Evolutionary conservation across 2,888 invertebrate species (phyloP).

Genomic region (Eristalis arbustorum): DNA sequence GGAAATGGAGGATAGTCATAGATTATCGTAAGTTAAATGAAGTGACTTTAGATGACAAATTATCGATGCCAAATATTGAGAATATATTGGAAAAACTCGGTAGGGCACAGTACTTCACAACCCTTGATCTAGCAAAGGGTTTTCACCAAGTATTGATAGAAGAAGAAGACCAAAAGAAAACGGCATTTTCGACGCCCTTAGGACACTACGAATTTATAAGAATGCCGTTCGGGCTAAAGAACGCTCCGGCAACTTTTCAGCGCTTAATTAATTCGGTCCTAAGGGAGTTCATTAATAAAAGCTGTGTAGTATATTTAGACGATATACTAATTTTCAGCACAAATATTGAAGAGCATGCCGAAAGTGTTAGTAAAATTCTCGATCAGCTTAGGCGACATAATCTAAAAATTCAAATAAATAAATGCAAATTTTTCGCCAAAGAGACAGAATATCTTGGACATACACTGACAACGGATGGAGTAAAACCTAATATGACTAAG

Average conservation of each 20-base stretch:
- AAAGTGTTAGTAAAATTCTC: background rate
- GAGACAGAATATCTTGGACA: no score
- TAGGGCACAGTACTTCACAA: slow-evolving; percentile 57
- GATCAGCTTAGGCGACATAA: background rate
- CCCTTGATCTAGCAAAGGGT: slow-evolving; percentile 51
- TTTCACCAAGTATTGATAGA: slow-evolving; percentile 49
- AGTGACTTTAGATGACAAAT: slow-evolving; percentile 51
- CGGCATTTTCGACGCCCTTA: slow-evolving; percentile 49
- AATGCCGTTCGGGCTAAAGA: background rate
- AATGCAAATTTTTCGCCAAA: background rate
- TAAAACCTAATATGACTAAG: background rate
- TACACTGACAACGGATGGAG: no score
- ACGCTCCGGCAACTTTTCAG: no score
- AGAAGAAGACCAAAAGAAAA: slow-evolving; percentile 36
- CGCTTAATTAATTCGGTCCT: no score
- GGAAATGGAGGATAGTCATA: background rate
- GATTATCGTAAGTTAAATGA: slow-evolving; percentile 35
- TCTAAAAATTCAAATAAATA: background rate
- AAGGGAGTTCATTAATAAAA: background rate
- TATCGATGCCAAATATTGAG: slow-evolving; percentile 46
- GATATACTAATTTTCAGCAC: background rate
- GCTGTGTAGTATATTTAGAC: background rate
- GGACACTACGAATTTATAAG: slow-evolving; percentile 46
- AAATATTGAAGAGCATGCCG: background rate
- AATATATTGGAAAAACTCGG: slow-evolving; percentile 36